These are phyloP conservation scores for Luffia ferchaultella DNA, from an alignment of 2,888 invertebrate genomes.

Conservation along the genomic window DNA sequence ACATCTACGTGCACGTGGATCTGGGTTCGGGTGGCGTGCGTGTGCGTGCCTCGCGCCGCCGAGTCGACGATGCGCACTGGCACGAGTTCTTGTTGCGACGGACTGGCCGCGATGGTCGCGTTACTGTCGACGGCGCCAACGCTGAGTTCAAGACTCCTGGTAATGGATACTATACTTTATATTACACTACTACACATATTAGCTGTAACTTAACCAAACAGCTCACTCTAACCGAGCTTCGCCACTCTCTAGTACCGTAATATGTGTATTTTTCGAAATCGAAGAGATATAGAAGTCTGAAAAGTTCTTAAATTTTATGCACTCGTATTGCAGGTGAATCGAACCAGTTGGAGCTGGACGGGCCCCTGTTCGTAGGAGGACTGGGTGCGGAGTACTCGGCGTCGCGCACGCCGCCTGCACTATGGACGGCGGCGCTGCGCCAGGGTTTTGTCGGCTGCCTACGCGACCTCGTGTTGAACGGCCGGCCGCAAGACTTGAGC, in stretches of 20 bases:
- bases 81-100: conserved; percentile 88
- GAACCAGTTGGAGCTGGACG: conserved; percentile 87
- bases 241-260: too few species aligned
- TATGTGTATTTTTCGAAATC: too few species aligned
- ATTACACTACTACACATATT: too few species aligned
- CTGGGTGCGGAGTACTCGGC: conserved; percentile 82
- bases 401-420: conserved; percentile 79
- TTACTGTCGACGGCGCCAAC: conserved; percentile 88
- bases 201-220: too few species aligned
- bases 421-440: conserved; percentile 90
- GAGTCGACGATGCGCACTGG: conserved; percentile 92
- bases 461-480: conserved; percentile 87
- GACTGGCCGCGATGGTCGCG: conserved; percentile 83
- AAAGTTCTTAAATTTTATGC: too few species aligned
- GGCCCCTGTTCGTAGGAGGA: conserved; percentile 89
- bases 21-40: conserved; percentile 91
- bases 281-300: too few species aligned
- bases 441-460: conserved; percentile 96
- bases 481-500: conserved; percentile 87
- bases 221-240: too few species aligned
- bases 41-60: conserved; percentile 80
- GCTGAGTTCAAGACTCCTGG: conserved; percentile 91
- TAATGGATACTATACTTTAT: too few species aligned
- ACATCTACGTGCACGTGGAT: conserved; percentile 91
- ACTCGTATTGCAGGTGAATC: conserved; percentile 74